Conservation (phyloP, 2,113 vertebrate species). For the Hirundichthys speculiger region DNA sequence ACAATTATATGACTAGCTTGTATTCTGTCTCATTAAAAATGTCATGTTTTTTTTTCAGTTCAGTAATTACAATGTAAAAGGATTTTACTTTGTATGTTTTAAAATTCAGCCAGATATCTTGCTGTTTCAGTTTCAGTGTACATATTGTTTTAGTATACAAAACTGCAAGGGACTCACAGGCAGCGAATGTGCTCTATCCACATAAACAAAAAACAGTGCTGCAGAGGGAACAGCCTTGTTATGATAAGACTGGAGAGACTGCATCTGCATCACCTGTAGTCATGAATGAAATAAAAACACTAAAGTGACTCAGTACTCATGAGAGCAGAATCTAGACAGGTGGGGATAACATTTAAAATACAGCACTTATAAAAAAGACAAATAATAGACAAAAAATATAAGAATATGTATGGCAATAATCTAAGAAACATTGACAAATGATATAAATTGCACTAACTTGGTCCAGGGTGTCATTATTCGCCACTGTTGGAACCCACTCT, state of each 20-base stretch:
- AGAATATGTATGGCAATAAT: not conserved
- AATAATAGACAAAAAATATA: not conserved
- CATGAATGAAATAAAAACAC: slow-evolving; percentile 25
- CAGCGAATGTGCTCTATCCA: slow-evolving; percentile 84
- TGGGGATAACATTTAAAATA: not conserved
- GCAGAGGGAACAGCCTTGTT: slow-evolving; percentile 83
- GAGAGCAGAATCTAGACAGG: not conserved
- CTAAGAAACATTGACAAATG: not conserved
- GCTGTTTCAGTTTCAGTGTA: not conserved
- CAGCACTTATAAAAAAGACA: not conserved
- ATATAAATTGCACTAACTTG: slow-evolving; percentile 73
- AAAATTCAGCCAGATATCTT: too few species aligned
- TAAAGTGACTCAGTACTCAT: slow-evolving; percentile 40
- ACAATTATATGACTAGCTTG: slow-evolving; percentile 4
- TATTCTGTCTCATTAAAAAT: not conserved
- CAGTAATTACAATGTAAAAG: too few species aligned
- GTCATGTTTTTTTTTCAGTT: not conserved
- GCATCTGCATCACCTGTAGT: slow-evolving; percentile 82
- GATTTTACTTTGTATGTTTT: too few species aligned
- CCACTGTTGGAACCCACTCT: slow-evolving; percentile 82
- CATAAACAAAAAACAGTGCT: slow-evolving; percentile 85
- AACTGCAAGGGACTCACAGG: slow-evolving; percentile 80
- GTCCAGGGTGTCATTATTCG: slow-evolving; percentile 76
- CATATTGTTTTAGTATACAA: not conserved
- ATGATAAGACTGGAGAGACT: slow-evolving; percentile 80